Evolutionary conservation across 1,140 invertebrate species (phyloP).

Genomic region (Lucilia cuprina): DNA sequence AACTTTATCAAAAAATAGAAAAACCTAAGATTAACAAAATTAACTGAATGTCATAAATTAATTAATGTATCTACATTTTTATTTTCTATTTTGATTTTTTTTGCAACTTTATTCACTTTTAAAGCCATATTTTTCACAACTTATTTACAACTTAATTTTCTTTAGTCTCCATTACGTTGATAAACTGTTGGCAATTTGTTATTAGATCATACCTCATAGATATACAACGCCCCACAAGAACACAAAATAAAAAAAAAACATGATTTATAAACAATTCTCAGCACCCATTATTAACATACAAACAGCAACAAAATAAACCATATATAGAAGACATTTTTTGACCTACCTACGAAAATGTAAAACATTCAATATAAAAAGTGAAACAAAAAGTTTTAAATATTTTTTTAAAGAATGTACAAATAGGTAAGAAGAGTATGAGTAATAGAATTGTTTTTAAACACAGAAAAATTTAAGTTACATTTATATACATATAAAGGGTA

Average conservation of each 20-base stretch:
- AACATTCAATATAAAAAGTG: not conserved
- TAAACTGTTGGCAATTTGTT: conserved; percentile 36
- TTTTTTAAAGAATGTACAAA: not conserved
- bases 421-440: not conserved
- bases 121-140: too few relatives aligned
- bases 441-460: too few relatives aligned
- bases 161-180: conserved; percentile 12
- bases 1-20: too few relatives aligned
- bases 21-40: too few relatives aligned
- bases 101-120: too few relatives aligned
- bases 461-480: too few relatives aligned
- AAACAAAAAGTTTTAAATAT: not conserved
- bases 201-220: conserved; percentile 18
- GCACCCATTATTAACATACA: conserved; percentile 25
- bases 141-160: not conserved
- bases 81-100: too few relatives aligned
- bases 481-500: too few relatives aligned
- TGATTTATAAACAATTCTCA: conserved; percentile 33
- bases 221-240: not conserved
- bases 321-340: too few relatives aligned
- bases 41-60: too few relatives aligned
- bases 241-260: not conserved
- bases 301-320: not conserved
- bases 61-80: too few relatives aligned
- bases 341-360: not conserved